Evolutionary conservation across 2,888 invertebrate genomes (phyloP), one percentile per base, ranked within the genome.

Genomic region (Neria commutata): DNA sequence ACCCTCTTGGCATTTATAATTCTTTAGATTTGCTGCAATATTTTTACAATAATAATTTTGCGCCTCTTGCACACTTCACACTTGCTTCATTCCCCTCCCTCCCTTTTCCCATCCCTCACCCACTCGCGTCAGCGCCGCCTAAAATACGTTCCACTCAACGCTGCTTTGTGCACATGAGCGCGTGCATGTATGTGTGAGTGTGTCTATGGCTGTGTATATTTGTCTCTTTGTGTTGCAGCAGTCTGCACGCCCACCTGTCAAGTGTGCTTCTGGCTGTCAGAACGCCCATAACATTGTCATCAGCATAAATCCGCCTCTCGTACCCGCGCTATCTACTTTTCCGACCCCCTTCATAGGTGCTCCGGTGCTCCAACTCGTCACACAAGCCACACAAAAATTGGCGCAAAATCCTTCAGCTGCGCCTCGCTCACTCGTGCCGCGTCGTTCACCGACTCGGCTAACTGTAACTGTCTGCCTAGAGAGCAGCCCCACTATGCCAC

Each of bases 251-350:
- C 63, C 49, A 40, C 58, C 69, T 70, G 69, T 73, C 72, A 71
- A 73, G 72, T 71, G 71, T 70, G 74, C 70, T 74, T 72, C 72
- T 74, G 69, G 71, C 75, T 74, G 75, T 74, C 74, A 71, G 66
- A 71, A 71, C 74, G 72, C 74, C 74, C 75, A 74, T 74, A 74
- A 75, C 75, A 74, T 75, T 74, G 74, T 75, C 74, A 74, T 75
- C 74, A 75, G 67, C 73, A 73, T 73, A 68, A 72, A 70, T 73
- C 61, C 16, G 16, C 16, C 25, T 25, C 19, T 19, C 21, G 14
- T 19, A 29, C 19, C 49, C 11, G 11, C 25, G 19, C 49, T 54
- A 48, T 55, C 53, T 33, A 17, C 26, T 52, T 47, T 17, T 21
- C 5, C 14, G 42, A 17, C 4, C 19, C 3, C 42, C 42, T 6